A percentile compares a stretch with the other conserved stretches of the same genome.
Evolutionary conservation across 1,140 invertebrate genomes (phyloP).

Genomic region (Drosophila grimshawi): DNA sequence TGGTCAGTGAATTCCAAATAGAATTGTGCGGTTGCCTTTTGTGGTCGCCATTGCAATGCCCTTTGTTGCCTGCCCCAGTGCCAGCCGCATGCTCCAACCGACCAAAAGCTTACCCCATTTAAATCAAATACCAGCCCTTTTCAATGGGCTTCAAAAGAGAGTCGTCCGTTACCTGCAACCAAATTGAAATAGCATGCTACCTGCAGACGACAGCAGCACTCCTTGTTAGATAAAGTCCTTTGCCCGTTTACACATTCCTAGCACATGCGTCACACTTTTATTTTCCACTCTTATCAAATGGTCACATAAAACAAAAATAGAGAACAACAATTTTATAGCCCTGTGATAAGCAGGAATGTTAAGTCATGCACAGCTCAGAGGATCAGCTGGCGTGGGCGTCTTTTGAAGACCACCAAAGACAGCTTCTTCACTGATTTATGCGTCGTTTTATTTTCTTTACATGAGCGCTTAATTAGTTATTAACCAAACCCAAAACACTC

Average conservation of each 20-base stretch:
- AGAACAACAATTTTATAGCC: background rate
- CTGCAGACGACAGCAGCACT: conserved; percentile 30
- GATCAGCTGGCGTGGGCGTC: conserved; percentile 31
- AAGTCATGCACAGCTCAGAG: background rate
- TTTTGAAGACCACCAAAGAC: conserved; percentile 43
- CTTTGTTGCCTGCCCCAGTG: conserved; percentile 36
- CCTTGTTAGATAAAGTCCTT: conserved; percentile 22
- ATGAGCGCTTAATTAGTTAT: conserved; percentile 73
- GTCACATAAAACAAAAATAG: conserved; percentile 3
- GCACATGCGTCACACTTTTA: conserved; percentile 51
- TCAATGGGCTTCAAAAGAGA: background rate
- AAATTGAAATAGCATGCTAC: conserved; percentile 25
- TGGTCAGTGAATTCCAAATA: conserved; percentile 58
- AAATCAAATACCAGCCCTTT: conserved; percentile 1
- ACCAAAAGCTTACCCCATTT: background rate
- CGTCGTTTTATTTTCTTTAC: conserved; percentile 25
- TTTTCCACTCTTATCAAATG: conserved; percentile 14
- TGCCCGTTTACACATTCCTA: conserved; percentile 39
- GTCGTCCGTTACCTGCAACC: conserved; percentile 17
- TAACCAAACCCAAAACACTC: conserved; percentile 57
- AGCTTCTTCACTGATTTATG: conserved; percentile 62
- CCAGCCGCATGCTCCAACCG: background rate
- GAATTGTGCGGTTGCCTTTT: conserved; percentile 71
- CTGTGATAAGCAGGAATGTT: conserved; percentile 14
- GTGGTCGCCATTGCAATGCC: conserved; percentile 43